These are phyloP conservation scores for Drosophila ustulata DNA, from an alignment of 2,888 invertebrate species.

Conservation along the genomic window DNA sequence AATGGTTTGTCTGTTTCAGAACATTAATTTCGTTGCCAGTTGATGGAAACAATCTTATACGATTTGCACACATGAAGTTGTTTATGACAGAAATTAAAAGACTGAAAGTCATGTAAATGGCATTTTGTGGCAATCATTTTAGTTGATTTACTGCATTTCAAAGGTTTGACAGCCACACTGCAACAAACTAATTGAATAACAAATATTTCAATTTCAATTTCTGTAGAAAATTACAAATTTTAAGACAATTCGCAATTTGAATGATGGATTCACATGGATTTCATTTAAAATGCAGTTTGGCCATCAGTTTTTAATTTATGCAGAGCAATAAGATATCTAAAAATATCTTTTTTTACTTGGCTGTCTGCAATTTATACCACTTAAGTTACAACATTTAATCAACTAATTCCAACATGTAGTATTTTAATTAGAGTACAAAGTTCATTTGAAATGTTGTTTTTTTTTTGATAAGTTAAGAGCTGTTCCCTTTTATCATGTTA, in stretches of 20 bases:
- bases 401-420: too few species aligned
- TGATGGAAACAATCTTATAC: conserved; percentile 29
- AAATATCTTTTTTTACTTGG: too few species aligned
- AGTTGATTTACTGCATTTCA: background rate
- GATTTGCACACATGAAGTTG: background rate
- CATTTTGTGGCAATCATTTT: conserved; percentile 9
- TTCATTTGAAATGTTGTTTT: too few species aligned
- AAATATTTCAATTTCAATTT: background rate
- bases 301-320: too few species aligned
- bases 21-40: conserved; percentile 69
- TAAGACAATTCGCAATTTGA: background rate
- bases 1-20: conserved; percentile 77
- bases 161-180: background rate
- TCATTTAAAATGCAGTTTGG: background rate
- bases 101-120: conserved; percentile 11
- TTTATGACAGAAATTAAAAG: conserved; percentile 13
- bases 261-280: background rate
- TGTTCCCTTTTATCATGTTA: too few species aligned
- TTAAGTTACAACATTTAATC: too few species aligned
- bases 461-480: too few species aligned
- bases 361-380: too few species aligned
- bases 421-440: too few species aligned
- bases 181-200: background rate
- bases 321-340: too few species aligned
- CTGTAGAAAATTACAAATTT: background rate